Base-by-base conservation (phyloP, 2,888 invertebrate genomes). In the Petrophora chlorosata region DNA sequence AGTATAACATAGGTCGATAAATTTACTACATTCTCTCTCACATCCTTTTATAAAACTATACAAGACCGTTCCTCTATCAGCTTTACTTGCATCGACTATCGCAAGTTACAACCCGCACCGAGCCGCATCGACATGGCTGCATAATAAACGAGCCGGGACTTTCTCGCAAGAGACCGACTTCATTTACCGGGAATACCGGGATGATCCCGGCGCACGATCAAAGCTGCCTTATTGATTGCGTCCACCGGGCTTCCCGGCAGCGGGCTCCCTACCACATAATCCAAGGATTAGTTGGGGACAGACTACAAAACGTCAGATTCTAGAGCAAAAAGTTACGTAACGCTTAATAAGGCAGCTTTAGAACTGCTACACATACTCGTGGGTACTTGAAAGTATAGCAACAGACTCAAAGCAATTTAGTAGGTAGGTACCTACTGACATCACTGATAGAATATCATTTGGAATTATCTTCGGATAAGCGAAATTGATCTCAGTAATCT, bases 121-220 rank as follows among this genome's bases (percentile, higher is more conserved):
- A 35, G 25, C 35, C 9, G 23, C 22, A 22, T 15, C 2, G 25
- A 35, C 22, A 15, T 14, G 25, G 9, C 15, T 15, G 35, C 35
- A 35, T 35, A 35, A 25, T 35, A 35, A 35, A 35, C 35, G 23
- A 25, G 9, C 25, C 8, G 9, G 25, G 23, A 35, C 5, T 23
- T 23, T 25, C 35, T 35, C 34, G 36, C 12, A 23, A 23, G 17
- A 56, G 52, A 56, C 40, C 29, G 60, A 63, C 60, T 74, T 82
- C 72, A 81, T 82, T 81, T 79, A 76, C 70, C 76, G 68, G 65
- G 73, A 74, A 74, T 80, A 70, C 76, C 68, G 65, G 73, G 74
- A 74, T 80, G 71, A 76, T 70, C 75, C 68, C 59, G 54, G 60
- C 66, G 65, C 61, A 58, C 66, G 70, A 68, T 69, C 67, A 64